Evolutionary conservation across 2,888 invertebrate species (phyloP).

Genomic region (Limnephilus auricula): DNA sequence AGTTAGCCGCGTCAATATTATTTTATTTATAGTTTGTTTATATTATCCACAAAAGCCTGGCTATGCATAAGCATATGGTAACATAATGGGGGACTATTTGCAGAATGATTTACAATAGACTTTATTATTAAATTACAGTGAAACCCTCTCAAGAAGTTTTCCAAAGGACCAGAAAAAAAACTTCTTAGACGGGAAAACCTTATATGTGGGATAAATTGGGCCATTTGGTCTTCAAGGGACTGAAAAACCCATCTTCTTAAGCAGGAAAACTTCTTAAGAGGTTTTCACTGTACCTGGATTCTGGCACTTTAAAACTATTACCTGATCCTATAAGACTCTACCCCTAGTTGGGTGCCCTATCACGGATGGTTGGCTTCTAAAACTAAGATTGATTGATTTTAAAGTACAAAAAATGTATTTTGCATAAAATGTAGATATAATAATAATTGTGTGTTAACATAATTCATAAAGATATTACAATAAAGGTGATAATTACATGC

Average conservation of each 20-base stretch:
- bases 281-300: no score
- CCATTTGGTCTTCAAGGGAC: no score
- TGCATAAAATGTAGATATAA: slow-evolving; percentile 3
- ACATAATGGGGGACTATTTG: neutral
- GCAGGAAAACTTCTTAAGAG: no score
- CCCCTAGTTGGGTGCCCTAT: neutral
- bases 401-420: neutral
- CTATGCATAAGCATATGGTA: neutral
- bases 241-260: no score
- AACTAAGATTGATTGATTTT: neutral
- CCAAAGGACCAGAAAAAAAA: no score
- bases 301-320: neutral
- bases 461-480: slow-evolving; percentile 26
- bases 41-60: neutral
- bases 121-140: neutral
- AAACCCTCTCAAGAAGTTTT: no score
- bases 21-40: neutral
- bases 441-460: neutral
- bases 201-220: no score
- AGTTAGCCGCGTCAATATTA: neutral
- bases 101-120: neutral
- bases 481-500: slow-evolving; percentile 8
- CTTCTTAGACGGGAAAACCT: no score
- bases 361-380: neutral
- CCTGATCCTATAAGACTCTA: neutral